Percentiles rank a stretch among this genome's conserved stretches.
Evolutionary conservation across 92 coral and sea anemone genomes (phyloP).

Genomic region (Umimayanthus chanpuru): DNA sequence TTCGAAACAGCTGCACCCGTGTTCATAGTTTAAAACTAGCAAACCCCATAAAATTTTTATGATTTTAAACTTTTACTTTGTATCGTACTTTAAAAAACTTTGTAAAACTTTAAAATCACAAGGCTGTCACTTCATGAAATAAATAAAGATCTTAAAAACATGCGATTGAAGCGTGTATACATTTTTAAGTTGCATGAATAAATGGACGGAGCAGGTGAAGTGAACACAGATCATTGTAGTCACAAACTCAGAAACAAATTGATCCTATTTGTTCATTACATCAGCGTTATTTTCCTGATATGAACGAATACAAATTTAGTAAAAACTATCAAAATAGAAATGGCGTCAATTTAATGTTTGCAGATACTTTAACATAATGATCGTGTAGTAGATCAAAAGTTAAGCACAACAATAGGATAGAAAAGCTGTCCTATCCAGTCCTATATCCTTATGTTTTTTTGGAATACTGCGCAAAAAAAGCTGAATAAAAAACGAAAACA

Average conservation of each 20-base stretch:
- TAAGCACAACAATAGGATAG: background rate
- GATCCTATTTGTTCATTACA: background rate
- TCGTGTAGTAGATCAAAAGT: background rate
- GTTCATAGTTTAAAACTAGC: background rate
- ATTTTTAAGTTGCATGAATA: background rate
- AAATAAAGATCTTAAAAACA: background rate
- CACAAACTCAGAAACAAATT: background rate
- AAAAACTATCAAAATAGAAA: background rate
- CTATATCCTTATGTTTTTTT: background rate
- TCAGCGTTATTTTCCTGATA: background rate
- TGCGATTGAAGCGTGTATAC: background rate
- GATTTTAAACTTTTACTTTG: background rate
- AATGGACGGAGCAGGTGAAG: background rate
- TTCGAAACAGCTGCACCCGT: conserved; percentile 20
- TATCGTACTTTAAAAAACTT: background rate
- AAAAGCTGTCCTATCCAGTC: background rate
- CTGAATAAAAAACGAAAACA: too few relatives aligned
- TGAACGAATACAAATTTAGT: background rate
- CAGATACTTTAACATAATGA: background rate
- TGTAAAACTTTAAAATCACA: background rate
- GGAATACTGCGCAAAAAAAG: too few relatives aligned
- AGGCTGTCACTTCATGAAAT: background rate
- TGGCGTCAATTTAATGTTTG: background rate
- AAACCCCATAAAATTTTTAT: conserved; percentile 22
- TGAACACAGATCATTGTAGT: background rate